Conservation (phyloP, 2,888 invertebrate genomes). For the Platycheirus rosarum region DNA sequence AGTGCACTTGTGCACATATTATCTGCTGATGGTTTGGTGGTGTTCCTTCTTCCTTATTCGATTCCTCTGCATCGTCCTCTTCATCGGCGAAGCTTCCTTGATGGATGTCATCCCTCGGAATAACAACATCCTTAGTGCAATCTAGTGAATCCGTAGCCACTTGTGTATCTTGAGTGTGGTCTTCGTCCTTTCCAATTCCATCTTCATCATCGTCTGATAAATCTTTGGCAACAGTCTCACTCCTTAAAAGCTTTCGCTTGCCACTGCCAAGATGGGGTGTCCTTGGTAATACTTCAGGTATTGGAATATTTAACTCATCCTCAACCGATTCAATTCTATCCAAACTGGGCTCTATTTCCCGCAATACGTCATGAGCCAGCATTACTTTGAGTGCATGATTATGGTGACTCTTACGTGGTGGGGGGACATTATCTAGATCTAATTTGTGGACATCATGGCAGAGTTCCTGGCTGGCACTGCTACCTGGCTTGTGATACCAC, state of each 20-base stretch:
- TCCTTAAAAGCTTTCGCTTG: conserved; percentile 78
- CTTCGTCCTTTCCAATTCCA: conserved; percentile 27
- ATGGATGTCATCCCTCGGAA: conserved; percentile 34
- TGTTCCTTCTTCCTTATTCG: background rate
- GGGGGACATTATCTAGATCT: conserved; percentile 78
- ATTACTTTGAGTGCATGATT: conserved; percentile 39
- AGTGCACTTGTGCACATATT: conserved; percentile 62
- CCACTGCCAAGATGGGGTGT: conserved; percentile 49
- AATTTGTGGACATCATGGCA: conserved; percentile 75
- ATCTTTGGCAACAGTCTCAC: conserved; percentile 80
- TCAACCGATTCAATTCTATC: conserved; percentile 78
- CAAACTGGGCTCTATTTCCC: conserved; percentile 65
- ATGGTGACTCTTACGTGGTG: conserved; percentile 74
- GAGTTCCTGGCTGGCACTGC: conserved; percentile 40
- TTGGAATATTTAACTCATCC: conserved; percentile 77
- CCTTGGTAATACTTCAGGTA: conserved; percentile 66
- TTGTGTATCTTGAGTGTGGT: conserved; percentile 44
- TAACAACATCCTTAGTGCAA: conserved; percentile 25
- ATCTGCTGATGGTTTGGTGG: conserved; percentile 41
- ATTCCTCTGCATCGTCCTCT: conserved; percentile 1
- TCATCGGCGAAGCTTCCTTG: conserved; percentile 7
- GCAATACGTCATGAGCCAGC: conserved; percentile 22
- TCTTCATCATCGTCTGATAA: conserved; percentile 76
- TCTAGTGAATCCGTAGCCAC: conserved; percentile 36
- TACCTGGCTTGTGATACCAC: conserved; percentile 72